A percentile compares a stretch with the other conserved stretches of the same genome.
phyloP scores from a whole-genome alignment of 2,113 vertebrate genomes.

The Callocephalon fimbriatum region DNA sequence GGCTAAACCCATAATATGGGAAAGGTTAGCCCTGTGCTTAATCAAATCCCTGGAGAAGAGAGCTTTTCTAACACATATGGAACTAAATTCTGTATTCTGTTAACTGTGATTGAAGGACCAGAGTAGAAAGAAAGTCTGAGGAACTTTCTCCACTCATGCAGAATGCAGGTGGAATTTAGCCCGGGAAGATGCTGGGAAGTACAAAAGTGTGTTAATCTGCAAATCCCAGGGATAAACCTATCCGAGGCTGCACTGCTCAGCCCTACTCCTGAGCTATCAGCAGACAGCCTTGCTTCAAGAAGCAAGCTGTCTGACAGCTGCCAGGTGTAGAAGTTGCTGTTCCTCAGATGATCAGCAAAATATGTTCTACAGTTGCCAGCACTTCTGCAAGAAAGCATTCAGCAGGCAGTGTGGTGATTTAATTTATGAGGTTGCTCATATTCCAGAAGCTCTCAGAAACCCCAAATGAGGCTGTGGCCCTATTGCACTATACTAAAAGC shows the following conservation, averaged over 20 bases:
- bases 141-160: not conserved
- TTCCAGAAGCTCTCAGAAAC: not conserved
- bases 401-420: not conserved
- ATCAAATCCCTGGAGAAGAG: not conserved
- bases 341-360: not conserved
- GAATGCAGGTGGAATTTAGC: not conserved
- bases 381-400: not conserved
- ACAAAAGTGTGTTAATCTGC: not conserved
- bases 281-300: not conserved
- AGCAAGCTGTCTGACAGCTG: not conserved
- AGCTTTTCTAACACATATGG: not conserved
- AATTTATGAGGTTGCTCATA: not conserved
- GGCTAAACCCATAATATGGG: not conserved
- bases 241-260: not conserved
- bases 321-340: not conserved
- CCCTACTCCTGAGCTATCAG: not conserved
- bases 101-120: not conserved
- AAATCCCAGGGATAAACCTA: constrained; percentile 32
- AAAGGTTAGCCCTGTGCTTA: not conserved
- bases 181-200: not conserved
- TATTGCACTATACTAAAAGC: not conserved
- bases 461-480: not conserved
- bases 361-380: not conserved
- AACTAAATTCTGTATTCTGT: not conserved
- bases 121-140: not conserved